These are phyloP conservation scores for Thymelicus sylvestris DNA, from an alignment of 2,888 invertebrate species.

Conservation along the genomic window DNA sequence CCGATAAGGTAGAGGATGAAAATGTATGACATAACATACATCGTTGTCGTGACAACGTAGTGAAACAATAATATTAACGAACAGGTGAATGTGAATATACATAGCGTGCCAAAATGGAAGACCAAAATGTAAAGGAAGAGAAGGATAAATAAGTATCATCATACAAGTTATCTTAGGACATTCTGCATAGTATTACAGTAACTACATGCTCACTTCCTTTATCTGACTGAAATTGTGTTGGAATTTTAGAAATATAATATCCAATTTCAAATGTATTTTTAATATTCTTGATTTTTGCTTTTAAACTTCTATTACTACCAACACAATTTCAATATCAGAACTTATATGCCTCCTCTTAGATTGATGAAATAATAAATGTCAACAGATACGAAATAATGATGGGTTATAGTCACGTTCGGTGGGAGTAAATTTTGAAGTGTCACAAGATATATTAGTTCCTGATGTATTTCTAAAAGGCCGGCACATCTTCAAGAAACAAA, in stretches of 20 bases:
- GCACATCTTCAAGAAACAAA: constrained; percentile 51
- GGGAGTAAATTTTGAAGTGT: constrained; percentile 14
- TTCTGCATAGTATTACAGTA: constrained; percentile 22
- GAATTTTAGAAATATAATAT: neutral
- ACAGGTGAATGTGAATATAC: neutral
- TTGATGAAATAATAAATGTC: constrained; percentile 25
- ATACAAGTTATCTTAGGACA: constrained; percentile 9
- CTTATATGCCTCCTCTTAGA: constrained; percentile 55
- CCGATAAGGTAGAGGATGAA: constrained; percentile 2
- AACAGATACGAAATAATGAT: neutral
- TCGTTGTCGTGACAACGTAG: too few relatives aligned
- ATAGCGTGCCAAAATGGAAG: neutral
- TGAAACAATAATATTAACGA: neutral
- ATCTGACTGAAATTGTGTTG: constrained; percentile 44
- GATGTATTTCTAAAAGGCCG: constrained; percentile 51
- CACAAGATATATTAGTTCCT: constrained; percentile 38
- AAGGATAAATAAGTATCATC: constrained; percentile 3
- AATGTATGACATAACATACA: too few relatives aligned
- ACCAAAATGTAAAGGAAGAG: neutral
- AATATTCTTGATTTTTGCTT: neutral
- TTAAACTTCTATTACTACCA: constrained; percentile 34
- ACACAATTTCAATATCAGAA: constrained; percentile 57
- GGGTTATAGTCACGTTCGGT: neutral
- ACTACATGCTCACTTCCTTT: constrained; percentile 22
- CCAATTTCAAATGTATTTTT: neutral